Evolutionary conservation across 2,113 vertebrate genomes (phyloP), one percentile per base, ranked within the genome.

Genomic region (Cervus canadensis): DNA sequence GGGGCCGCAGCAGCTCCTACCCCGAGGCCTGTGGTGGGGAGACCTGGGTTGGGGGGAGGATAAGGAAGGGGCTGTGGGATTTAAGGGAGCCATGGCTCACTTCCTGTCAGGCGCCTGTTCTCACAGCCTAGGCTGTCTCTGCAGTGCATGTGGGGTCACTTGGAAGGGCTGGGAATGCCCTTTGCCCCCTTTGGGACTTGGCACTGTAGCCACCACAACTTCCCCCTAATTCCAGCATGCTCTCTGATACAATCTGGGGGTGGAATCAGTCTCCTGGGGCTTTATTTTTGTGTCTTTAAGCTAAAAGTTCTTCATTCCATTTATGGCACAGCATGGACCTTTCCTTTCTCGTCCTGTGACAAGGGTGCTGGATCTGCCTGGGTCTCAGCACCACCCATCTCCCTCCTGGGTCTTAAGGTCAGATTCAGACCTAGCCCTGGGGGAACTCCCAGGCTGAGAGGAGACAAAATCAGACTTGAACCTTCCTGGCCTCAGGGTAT

Each of bases 81-180:
- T 52, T 67, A 57, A 85, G 64, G 93, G 78, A 78, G 64, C 45
- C 26, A 10, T 26, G 19, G 59, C 71, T 33, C 43, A n/a, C 67
- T 92, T 87, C 90, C 89, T 64, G 7, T 60, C 21, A 52, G 86
- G 57, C 54, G 1, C 33, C 74, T 87, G n/a, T 76, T 90, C 28
- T 59, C 30, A 64, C 60, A 36, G 60, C 30, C n/a, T 11, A 54
- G 40, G 33, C 71, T 62, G 33, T 48, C 15, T 76, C 25, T 76
- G 13, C 12, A 11, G 33, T 40, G 45, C 14, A 36, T 13, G 26
- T 1, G 2, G 28, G 43, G 9, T 64, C 56, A 78, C 56, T 76
- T 23, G 12, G 8, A 64, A 67, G 14, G 36, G 5, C 25, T 11
- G 0, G 23, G 19, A 83, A 25, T 8, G 1, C 0, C 0, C 1